phyloP scores from a whole-genome alignment of 2,888 invertebrate genomes.

The Ennomos erosarius region DNA sequence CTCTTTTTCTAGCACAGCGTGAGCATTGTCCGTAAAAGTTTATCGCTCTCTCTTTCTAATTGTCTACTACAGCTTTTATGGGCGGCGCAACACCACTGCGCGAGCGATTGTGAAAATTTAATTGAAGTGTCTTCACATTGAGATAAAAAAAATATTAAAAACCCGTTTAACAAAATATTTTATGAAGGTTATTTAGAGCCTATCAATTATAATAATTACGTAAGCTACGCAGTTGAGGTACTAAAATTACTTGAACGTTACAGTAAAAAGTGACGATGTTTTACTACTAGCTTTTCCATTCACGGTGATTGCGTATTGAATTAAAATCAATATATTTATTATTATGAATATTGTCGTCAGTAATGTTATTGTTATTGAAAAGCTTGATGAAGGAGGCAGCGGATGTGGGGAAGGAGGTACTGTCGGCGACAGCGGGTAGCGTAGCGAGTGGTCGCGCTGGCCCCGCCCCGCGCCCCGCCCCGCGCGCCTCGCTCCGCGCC shows the following conservation, averaged over 20 bases:
- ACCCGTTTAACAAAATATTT: too few species aligned
- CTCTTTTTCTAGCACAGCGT: conserved; percentile 54
- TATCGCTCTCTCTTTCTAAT: conserved; percentile 64
- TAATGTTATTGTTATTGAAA: conserved; percentile 71
- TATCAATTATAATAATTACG: too few species aligned
- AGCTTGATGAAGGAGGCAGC: conserved; percentile 58
- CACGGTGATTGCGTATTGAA: too few species aligned
- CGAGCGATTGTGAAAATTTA: conserved; percentile 53
- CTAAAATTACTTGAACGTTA: too few species aligned
- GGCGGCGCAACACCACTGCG: conserved; percentile 67
- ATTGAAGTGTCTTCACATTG: not conserved
- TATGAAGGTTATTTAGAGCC: too few species aligned
- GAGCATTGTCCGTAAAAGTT: conserved; percentile 32
- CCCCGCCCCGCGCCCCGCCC: conserved; percentile 60
- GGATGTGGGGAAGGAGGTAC: conserved; percentile 55
- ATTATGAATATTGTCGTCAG: conserved; percentile 53
- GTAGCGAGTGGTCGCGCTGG: conserved; percentile 70
- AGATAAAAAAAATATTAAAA: too few species aligned
- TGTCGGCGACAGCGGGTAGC: conserved; percentile 72
- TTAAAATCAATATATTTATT: too few species aligned
- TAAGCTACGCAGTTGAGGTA: too few species aligned
- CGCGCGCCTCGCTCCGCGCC: conserved; percentile 60
- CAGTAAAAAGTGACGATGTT: too few species aligned
- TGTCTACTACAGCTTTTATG: conserved; percentile 66
- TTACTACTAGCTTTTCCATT: too few species aligned